Percentiles rank a stretch among this genome's conserved stretches.
These are phyloP conservation scores for Diglossa cyanea DNA, from an alignment of 2,797 vertebrate genomes.

Conservation along the genomic window DNA sequence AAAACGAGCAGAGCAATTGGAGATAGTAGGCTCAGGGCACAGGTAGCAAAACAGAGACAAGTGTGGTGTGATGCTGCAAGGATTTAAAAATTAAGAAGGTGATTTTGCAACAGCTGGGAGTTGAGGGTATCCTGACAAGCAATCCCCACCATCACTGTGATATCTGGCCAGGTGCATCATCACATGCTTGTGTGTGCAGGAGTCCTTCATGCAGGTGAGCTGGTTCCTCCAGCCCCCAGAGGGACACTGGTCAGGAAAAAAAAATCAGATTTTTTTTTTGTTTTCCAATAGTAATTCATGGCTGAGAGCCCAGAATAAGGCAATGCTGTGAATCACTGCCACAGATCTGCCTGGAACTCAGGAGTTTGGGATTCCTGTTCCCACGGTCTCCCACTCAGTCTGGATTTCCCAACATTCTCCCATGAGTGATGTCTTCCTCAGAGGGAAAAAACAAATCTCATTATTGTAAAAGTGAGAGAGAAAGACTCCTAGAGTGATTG, in stretches of 20 bases:
- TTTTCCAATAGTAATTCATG: not conserved
- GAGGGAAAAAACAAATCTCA: not conserved
- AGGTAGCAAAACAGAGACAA: not conserved
- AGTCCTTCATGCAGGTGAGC: not conserved
- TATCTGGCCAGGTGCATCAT: not conserved
- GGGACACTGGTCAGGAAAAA: not conserved
- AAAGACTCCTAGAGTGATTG: rapidly evolving
- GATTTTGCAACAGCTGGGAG: not conserved
- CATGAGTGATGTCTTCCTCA: not conserved
- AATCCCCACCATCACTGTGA: rapidly evolving
- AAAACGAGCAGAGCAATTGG: not conserved
- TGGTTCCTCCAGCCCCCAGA: not conserved
- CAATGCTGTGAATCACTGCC: conserved; percentile 13
- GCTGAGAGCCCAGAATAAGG: not conserved
- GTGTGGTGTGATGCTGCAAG: not conserved
- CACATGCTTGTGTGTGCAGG: rapidly evolving
- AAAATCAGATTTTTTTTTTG: not conserved
- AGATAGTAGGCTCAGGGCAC: not conserved
- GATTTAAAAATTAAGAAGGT: not conserved
- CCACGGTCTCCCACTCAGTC: conserved; percentile 9
- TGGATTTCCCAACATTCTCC: conserved; percentile 20
- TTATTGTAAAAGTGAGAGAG: not conserved
- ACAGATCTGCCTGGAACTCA: not conserved
- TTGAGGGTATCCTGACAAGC: not conserved
- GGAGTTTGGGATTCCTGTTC: not conserved